phyloP scores from a whole-genome alignment of 2,888 invertebrate genomes.

The Schrankia costaestrigalis region DNA sequence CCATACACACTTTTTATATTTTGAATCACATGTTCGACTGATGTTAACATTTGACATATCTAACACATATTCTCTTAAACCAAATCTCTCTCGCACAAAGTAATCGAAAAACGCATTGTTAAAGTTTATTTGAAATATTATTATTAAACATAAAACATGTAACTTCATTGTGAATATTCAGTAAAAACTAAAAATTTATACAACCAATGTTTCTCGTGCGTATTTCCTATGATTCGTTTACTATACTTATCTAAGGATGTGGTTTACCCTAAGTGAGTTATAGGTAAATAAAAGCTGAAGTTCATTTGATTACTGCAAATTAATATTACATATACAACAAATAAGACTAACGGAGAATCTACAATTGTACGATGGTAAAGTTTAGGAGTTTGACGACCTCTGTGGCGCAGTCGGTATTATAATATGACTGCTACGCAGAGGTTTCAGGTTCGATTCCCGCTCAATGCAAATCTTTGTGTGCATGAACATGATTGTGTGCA shows the following conservation, averaged over 20 bases:
- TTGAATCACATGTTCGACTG: conserved; percentile 1
- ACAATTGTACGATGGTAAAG: too few species aligned
- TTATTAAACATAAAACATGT: neutral
- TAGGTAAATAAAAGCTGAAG: too few species aligned
- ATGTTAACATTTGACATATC: conserved; percentile 6
- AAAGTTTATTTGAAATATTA: conserved; percentile 1
- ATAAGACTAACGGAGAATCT: too few species aligned
- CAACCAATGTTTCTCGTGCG: too few species aligned
- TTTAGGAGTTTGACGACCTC: too few species aligned
- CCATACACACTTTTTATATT: conserved; percentile 6
- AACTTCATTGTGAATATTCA: conserved; percentile 7
- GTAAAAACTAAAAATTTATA: conserved; percentile 2
- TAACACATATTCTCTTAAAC: conserved; percentile 1
- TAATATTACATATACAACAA: too few species aligned
- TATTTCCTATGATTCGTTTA: neutral
- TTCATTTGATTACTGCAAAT: too few species aligned
- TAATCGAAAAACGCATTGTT: conserved; percentile 4
- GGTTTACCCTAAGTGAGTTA: conserved; percentile 5
- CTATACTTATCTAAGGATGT: neutral
- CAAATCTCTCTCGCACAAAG: conserved; percentile 1
- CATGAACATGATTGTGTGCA: too few species aligned
- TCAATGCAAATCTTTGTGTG: too few species aligned
- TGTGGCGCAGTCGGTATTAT: too few species aligned
- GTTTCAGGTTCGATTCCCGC: too few species aligned
- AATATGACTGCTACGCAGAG: too few species aligned